Evolutionary conservation across 1,140 invertebrate species (phyloP), one percentile per base, ranked within the genome.

Genomic region (Zaprionus camerounensis): DNA sequence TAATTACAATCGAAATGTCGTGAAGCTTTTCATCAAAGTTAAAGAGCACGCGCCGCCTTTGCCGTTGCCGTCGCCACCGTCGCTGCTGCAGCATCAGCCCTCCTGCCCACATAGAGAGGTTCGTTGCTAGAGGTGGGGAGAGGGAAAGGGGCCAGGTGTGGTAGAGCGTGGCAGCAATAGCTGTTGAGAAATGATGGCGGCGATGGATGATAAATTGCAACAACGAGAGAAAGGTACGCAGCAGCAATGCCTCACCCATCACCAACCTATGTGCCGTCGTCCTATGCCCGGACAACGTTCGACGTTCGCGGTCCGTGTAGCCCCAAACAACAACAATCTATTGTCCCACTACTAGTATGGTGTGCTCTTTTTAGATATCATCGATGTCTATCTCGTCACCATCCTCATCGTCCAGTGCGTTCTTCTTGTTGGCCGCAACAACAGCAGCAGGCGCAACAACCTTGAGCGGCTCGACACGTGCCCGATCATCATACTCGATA

Each of bases 301-400:
- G 6, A n/a, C n/a, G 38, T 41, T 41, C 17, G n/a, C 46, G 46
- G 17, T 49, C 51, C 24, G 13, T 11, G 24, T 6, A 55, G 24
- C 22, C 53, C 26, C 53, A 22, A 22, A 20, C 26, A 62, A 34
- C 58, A 51, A 70, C 53, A 68, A 61, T 38, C 36, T 34, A 56
- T 20, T 41, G 28, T 22, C n/a, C 59, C 44, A 34, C 34, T 56
- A 22, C 57, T 53, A 34, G 24, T 26, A 26, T 34, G 31, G 34
- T 51, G 46, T 24, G 20, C 11, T 95, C 9, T 34, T 34, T 34
- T 34, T 97, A 98, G 93, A 98, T 98, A 91, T 96, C 97, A 94
- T 98, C 97, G 92, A 98, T 98, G 93, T 98, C 97, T 83, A 98
- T 96, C 78, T 97, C 96, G 81, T 95, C 95, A 28, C 95, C 97